Percentiles rank a stretch among this genome's conserved stretches.
phyloP scores from a whole-genome alignment of 2,797 vertebrate species.

The Coranthus polyacanthus region DNA sequence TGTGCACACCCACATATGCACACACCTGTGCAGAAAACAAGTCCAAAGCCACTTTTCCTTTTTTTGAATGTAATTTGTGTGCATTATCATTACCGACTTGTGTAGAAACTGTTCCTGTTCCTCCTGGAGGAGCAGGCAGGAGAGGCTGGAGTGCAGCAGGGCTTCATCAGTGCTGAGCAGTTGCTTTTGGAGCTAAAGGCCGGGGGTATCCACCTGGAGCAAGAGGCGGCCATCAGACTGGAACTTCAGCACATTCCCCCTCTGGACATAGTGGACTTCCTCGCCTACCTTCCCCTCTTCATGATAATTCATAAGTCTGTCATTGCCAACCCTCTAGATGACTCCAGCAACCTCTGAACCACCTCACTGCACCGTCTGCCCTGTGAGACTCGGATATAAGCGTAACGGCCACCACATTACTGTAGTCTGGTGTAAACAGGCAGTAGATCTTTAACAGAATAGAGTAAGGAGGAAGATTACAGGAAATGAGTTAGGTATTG shows the following conservation, averaged over 20 bases:
- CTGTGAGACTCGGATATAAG: slow-evolving; percentile 2
- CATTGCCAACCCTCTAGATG: slow-evolving; percentile 76
- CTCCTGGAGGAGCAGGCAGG: slow-evolving; percentile 81
- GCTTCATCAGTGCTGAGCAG: slow-evolving; percentile 79
- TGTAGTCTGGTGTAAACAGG: not conserved
- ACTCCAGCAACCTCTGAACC: slow-evolving; percentile 74
- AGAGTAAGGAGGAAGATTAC: not conserved
- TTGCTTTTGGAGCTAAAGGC: slow-evolving; percentile 83
- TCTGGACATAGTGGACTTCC: slow-evolving; percentile 82
- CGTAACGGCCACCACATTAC: not conserved
- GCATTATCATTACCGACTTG: slow-evolving; percentile 74
- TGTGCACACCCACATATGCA: slow-evolving; percentile 19
- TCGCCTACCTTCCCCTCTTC: slow-evolving; percentile 81
- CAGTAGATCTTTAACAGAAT: not conserved
- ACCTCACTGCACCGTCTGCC: not conserved
- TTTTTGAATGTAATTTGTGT: slow-evolving; percentile 56
- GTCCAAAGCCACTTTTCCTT: slow-evolving; percentile 1
- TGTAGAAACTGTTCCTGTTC: slow-evolving; percentile 84
- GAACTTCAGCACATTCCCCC: slow-evolving; percentile 69
- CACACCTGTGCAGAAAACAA: slow-evolving; percentile 1
- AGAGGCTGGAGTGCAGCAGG: slow-evolving; percentile 44
- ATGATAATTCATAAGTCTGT: slow-evolving; percentile 84
- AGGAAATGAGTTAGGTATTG: not conserved
- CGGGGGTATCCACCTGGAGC: slow-evolving; percentile 74
- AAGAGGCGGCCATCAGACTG: slow-evolving; percentile 65